Evolutionary conservation across 1,140 invertebrate species (phyloP), one percentile per base, ranked within the genome.

Genomic region (Listronotus oregonensis): DNA sequence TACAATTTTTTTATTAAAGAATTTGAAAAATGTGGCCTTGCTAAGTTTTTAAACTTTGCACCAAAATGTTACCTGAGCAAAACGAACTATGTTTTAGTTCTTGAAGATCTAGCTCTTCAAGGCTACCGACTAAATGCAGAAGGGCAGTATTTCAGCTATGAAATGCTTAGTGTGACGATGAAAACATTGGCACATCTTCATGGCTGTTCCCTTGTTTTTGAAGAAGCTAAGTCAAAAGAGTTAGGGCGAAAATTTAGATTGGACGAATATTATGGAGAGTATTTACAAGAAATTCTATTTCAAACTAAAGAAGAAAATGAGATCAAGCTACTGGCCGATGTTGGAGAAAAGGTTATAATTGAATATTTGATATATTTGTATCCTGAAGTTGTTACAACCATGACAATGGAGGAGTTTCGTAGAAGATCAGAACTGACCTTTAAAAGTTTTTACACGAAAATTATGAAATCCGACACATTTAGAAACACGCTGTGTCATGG

Each of bases 401-500:
- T 64, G 11, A 42, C 39, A 6, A 56, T 40, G 10, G 58, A 63
- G 56, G 40, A 63, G 17, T 67, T 67, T 43, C 55, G 49, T 21
- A 11, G 17, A 17, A 49, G 34, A 17, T 12, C 21, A 3, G 32
- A 47, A 34, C 12, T 46, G 18, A 14, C 44, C 18, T 65, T 44
- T 17, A 9, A 40, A 7, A 42, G 34, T 4, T 15, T 66, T 44
- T 70, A 67, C 34, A n/a, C 40, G 3, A 37, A 66, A 44, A 64
- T 70, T 7, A 69, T 68, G 46, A 66, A 60, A 15, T 64, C 75
- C 3, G 54, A 67, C 14, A 66, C 27, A 31, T 71, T 58, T 42
- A 49, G 67, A 27, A 81, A 78, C 57, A 76, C 79, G 7, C 65
- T 81, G 32, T 78, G 73, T 37, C 80, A 82, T 57, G 80, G 80